Evolutionary conservation across 2,113 vertebrate species (phyloP).

Genomic region (Procavia capensis): DNA sequence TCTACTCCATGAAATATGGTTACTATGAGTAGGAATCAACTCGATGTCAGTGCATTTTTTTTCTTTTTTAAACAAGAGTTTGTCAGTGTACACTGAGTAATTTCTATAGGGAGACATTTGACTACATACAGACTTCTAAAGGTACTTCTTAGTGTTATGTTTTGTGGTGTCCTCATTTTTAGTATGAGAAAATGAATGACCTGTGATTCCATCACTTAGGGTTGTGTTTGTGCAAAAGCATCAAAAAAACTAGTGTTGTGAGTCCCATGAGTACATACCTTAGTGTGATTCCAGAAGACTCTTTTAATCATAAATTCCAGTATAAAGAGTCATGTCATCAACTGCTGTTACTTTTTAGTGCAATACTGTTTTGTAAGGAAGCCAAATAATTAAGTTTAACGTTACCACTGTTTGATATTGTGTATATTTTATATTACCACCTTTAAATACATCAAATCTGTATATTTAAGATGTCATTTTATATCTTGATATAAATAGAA

Average conservation of each 20-base stretch:
- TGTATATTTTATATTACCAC: slow-evolving; percentile 83
- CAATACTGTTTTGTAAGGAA: background rate
- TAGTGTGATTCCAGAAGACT: slow-evolving; percentile 68
- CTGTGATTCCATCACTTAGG: background rate
- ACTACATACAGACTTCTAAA: background rate
- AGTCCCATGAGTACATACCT: background rate
- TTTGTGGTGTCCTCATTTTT: background rate
- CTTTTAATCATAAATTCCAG: slow-evolving; percentile 66
- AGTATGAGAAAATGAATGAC: background rate
- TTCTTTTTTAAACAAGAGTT: too few species aligned
- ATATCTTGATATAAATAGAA: slow-evolving; percentile 86
- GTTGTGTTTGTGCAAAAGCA: slow-evolving; percentile 37
- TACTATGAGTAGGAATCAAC: too few species aligned
- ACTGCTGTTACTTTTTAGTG: background rate
- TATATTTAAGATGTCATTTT: slow-evolving; percentile 85
- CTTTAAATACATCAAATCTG: slow-evolving; percentile 86
- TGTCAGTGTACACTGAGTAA: background rate
- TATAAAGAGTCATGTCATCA: background rate
- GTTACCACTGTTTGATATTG: too few species aligned
- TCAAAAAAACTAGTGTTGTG: background rate
- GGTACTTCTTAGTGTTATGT: background rate
- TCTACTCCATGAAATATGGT: too few species aligned
- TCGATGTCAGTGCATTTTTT: too few species aligned
- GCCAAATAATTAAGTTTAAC: slow-evolving; percentile 46
- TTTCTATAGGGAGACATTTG: background rate